Evolutionary conservation across 2,888 invertebrate genomes (phyloP), one percentile per base, ranked within the genome.

Genomic region (Sarcophaga subvicina): DNA sequence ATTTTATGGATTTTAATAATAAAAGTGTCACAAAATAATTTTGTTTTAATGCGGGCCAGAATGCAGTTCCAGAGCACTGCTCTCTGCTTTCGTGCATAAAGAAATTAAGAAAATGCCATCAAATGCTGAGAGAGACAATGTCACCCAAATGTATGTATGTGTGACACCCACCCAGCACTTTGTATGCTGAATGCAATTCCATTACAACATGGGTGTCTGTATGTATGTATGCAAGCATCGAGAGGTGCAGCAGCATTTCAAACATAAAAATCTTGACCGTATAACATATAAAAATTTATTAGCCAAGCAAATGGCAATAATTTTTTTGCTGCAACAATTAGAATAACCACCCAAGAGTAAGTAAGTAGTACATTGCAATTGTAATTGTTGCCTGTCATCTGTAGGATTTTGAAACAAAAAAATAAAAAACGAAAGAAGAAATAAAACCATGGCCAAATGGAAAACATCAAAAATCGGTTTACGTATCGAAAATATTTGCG

Each of bases 391-490:
- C 47, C 37, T 37, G 8, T 2, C 10, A n/a, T 70, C 22, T 62
- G 63, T 12, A 22, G 20, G 10, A 37, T 37, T 37, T 37, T 37
- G 45, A 73, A 77, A 78, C 20, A 37, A 37, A 37, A 37, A 37
- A 37, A 10, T 1, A 2, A 37, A 10, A 37, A 37, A 37, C 0
- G 6, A 37, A 37, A 37, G 37, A 6, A 37, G 8, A 20, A 59
- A 71, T 75, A 82, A 63, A 71, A 79, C 64, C 22, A 66, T 78
- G 66, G 67, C 54, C 76, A 86, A 86, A 83, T 86, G 82, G 77
- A 54, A 60, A 60, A 78, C 80, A 86, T 86, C 83, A 83, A 86
- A 86, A 77, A 80, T 73, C 64, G 70, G 77, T 83, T 86, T 86
- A 83, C 77, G 69, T 76, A 54, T 69, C 2, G 14, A 2, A 59